Percentiles rank a stretch among this genome's conserved stretches.
These are phyloP conservation scores for Diarsia dahlii DNA, from an alignment of 2,888 invertebrate genomes.

Conservation along the genomic window DNA sequence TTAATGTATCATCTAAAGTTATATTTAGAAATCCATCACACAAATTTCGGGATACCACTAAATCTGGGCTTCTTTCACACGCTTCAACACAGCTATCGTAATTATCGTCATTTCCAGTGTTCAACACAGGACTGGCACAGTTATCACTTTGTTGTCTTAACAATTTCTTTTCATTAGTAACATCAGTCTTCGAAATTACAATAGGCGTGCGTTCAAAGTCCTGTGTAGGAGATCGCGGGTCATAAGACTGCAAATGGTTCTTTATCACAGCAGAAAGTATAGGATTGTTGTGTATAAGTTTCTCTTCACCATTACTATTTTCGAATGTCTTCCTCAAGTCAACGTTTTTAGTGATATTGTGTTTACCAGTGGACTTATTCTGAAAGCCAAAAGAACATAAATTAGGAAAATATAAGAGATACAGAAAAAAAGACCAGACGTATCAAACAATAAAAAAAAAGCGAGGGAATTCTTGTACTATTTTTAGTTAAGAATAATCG, in stretches of 20 bases:
- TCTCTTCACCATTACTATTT: constrained; percentile 80
- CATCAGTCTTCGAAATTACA: constrained; percentile 77
- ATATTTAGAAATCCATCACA: constrained; percentile 82
- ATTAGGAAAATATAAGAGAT: neutral
- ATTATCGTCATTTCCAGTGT: constrained; percentile 71
- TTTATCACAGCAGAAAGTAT: constrained; percentile 88
- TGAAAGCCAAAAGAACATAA: constrained; percentile 70
- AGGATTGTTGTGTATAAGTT: constrained; percentile 86
- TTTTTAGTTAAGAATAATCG: constrained; percentile 9
- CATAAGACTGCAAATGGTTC: constrained; percentile 87
- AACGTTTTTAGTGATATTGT: constrained; percentile 88
- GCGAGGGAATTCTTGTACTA: constrained; percentile 50
- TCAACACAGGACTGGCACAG: constrained; percentile 77
- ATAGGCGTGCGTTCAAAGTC: constrained; percentile 92
- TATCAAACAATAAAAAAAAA: constrained; percentile 40
- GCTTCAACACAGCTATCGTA: constrained; percentile 76
- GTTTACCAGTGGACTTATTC: constrained; percentile 83
- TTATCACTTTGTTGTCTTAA: constrained; percentile 68
- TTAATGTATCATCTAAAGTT: constrained; percentile 81
- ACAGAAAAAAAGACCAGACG: constrained; percentile 1
- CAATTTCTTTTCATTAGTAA: constrained; percentile 70
- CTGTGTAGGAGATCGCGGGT: constrained; percentile 91
- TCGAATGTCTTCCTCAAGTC: constrained; percentile 88
- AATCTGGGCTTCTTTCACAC: constrained; percentile 75
- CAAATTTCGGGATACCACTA: constrained; percentile 83